These are phyloP conservation scores for Chelmon rostratus DNA, from an alignment of 2,797 vertebrate species.

Conservation along the genomic window DNA sequence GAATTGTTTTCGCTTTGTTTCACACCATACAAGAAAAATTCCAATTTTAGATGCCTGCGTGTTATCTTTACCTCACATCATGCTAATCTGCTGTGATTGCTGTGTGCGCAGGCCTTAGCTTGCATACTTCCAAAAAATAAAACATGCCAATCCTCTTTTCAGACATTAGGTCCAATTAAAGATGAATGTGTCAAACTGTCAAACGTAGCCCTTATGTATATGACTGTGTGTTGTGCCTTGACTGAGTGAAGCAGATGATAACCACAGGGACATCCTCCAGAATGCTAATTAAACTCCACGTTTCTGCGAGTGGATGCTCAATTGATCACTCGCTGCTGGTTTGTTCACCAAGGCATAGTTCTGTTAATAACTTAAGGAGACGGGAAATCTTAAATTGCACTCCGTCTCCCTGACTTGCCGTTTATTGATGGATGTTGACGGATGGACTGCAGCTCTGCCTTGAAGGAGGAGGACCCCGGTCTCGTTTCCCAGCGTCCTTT, in stretches of 20 bases:
- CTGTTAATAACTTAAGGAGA: constrained; percentile 32
- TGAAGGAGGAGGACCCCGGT: constrained; percentile 31
- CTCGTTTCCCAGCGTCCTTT: constrained; percentile 25
- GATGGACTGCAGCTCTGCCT: constrained; percentile 12
- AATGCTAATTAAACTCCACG: constrained; percentile 26
- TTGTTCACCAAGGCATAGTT: constrained; percentile 41
- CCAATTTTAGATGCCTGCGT: neutral
- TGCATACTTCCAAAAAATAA: neutral
- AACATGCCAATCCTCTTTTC: neutral
- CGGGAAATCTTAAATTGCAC: constrained; percentile 44
- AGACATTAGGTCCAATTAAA: constrained; percentile 3
- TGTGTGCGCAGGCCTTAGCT: neutral
- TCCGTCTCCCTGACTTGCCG: constrained; percentile 31
- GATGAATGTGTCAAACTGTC: neutral
- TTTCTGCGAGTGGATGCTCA: constrained; percentile 34
- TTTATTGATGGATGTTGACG: constrained; percentile 53
- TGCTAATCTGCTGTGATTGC: neutral
- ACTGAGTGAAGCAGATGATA: constrained; percentile 4
- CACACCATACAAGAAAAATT: too few relatives aligned
- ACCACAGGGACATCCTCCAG: neutral
- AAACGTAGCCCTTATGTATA: constrained; percentile 10
- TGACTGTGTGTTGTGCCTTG: neutral
- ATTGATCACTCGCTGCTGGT: constrained; percentile 55
- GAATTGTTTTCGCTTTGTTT: neutral
- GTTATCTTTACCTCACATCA: neutral